phyloP scores from a whole-genome alignment of 2,113 vertebrate species.

The Poeciliopsis retropinna region DNA sequence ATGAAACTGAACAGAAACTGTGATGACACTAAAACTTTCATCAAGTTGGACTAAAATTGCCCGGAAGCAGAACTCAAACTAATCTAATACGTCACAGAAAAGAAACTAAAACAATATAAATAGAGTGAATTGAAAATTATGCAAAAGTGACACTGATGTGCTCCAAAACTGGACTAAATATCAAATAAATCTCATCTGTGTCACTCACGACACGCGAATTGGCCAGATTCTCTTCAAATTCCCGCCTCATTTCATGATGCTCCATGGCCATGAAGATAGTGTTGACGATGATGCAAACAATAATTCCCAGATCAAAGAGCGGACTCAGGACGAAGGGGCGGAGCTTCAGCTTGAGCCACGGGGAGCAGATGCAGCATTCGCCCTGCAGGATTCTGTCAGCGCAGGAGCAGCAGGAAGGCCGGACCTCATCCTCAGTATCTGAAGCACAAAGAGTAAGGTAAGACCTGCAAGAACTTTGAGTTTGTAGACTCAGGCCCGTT shows the following conservation, averaged over 20 bases:
- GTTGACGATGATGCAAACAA: slow-evolving; percentile 89
- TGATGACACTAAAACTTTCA: no score
- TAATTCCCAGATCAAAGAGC: slow-evolving; percentile 89
- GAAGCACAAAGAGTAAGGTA: slow-evolving; percentile 17
- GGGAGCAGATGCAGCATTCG: slow-evolving; percentile 85
- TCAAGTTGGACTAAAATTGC: no score
- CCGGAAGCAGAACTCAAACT: no score
- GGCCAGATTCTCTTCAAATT: slow-evolving; percentile 71
- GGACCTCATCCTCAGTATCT: slow-evolving; percentile 55
- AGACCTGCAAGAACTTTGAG: neutral
- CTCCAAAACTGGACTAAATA: no score
- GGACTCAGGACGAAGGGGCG: slow-evolving; percentile 86
- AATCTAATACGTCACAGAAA: no score
- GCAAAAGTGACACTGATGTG: no score
- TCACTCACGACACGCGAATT: slow-evolving; percentile 83
- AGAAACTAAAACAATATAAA: no score
- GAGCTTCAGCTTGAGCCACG: slow-evolving; percentile 79
- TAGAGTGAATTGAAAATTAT: no score
- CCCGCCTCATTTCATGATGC: slow-evolving; percentile 76
- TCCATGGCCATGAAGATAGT: slow-evolving; percentile 76
- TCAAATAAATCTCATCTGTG: neutral
- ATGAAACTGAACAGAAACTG: no score
- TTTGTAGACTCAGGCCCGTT: no score
- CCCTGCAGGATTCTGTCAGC: slow-evolving; percentile 82
- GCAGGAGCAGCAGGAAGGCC: slow-evolving; percentile 58